Base-by-base conservation (phyloP, 2,888 invertebrate genomes). In the Cephus pulcher region DNA sequence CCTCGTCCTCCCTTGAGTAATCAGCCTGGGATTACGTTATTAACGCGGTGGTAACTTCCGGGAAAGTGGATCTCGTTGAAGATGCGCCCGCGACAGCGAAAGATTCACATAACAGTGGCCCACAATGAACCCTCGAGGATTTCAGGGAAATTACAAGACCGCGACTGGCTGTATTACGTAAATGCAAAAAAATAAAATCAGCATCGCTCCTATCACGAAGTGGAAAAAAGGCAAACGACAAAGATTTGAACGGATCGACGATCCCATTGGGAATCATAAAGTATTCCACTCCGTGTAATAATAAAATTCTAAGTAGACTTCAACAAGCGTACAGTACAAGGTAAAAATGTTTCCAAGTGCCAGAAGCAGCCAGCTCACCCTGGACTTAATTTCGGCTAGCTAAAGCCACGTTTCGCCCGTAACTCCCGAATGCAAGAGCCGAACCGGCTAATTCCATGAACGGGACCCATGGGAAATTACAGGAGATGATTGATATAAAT, bases 381-480 rank as follows among this genome's bases (percentile, higher is more conserved):
- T 12, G 32, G 1, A 32, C 71, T 12, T 23, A 12, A 32, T 71
- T 71, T 71, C 32, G 71, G 32, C 32, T 32, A 71, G 23, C 23
- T 56, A 56, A 56, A 71, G 32, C 32, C 71, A 71, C 71, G 71
- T 71, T 32, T 71, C 6, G 32, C 1, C 32, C 71, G 32, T 71
- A 71, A 71, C 23, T 33, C 70, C 23, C 75, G 23, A 40, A 40
- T 37, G 83, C 83, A 84, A 85, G 83, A 78, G 75, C 78, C 80
- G 81, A 80, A 84, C 82, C 83, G 85, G 80, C 85, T 88, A 89
- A 89, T 88, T 87, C 83, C 86, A 80, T 75, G 82, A 84, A 89
- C 84, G 85, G 85, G 83, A 79, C 89, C 89, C 88, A 76, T 86
- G 89, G 89, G 89, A 89, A 89, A 89, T 89, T 89, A 89, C 87